Evolutionary conservation across 1,140 invertebrate species (phyloP).

Genomic region (Penaeus indicus): DNA sequence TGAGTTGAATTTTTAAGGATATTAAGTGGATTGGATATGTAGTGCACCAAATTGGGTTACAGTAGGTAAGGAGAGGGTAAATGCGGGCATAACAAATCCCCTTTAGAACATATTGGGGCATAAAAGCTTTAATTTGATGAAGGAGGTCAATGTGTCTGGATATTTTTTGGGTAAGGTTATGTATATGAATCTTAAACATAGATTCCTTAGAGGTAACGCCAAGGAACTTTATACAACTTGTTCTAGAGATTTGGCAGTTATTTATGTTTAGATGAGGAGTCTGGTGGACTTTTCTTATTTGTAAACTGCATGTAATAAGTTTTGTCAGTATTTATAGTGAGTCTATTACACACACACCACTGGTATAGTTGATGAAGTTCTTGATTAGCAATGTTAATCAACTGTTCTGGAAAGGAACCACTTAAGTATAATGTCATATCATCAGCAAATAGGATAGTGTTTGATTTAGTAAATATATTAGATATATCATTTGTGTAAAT

Average conservation of each 20-base stretch:
- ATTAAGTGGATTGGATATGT: constrained; percentile 1
- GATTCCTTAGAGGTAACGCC: too few species aligned
- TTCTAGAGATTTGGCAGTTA: too few species aligned
- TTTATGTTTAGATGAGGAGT: too few species aligned
- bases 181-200: not conserved
- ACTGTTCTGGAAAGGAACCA: not conserved
- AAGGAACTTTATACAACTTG: too few species aligned
- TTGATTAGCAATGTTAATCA: not conserved
- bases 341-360: not conserved
- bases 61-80: not conserved
- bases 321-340: too few species aligned
- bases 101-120: constrained; percentile 15
- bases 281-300: too few species aligned
- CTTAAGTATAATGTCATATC: too few species aligned
- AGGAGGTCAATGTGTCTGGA: not conserved
- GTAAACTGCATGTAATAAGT: too few species aligned
- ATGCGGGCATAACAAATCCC: constrained; percentile 9
- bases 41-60: constrained; percentile 7
- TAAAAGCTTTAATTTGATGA: not conserved
- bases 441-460: too few species aligned
- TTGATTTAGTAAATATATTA: too few species aligned
- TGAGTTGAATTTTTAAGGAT: not conserved
- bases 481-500: too few species aligned
- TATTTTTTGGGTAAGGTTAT: not conserved
- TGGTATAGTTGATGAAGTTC: constrained; percentile 1